Evolutionary conservation across 1,140 invertebrate genomes (phyloP).

Genomic region (Leptestheria dahalacensis): DNA sequence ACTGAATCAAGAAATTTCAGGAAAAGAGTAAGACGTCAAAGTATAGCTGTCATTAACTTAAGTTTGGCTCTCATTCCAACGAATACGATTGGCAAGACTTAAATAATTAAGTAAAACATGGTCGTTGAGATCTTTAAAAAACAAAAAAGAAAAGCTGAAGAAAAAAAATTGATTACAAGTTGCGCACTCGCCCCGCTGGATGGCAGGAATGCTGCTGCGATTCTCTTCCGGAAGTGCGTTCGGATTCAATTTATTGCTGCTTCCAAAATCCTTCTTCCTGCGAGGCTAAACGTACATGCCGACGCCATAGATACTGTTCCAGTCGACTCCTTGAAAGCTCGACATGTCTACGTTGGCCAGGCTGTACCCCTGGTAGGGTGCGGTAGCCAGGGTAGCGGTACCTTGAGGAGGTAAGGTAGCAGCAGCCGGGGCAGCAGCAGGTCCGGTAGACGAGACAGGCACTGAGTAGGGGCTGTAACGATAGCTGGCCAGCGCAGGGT

Average conservation of each 20-base stretch:
- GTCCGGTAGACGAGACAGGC: slow-evolving; percentile 33
- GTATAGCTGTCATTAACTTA: no score
- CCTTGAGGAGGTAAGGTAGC: slow-evolving; percentile 23
- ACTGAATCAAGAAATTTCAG: no score
- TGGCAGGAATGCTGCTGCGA: neutral
- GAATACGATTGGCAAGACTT: no score
- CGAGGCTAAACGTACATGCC: slow-evolving; percentile 55
- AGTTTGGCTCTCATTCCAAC: no score
- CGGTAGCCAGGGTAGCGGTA: slow-evolving; percentile 17
- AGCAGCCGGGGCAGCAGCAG: slow-evolving; percentile 35
- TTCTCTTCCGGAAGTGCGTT: no score
- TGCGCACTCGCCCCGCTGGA: neutral
- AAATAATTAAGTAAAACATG: neutral
- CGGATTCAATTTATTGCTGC: no score
- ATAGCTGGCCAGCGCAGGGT: slow-evolving; percentile 47
- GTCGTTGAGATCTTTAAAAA: neutral
- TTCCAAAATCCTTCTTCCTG: neutral
- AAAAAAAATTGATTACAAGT: no score
- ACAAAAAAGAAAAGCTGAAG: no score
- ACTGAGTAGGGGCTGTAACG: slow-evolving; percentile 54
- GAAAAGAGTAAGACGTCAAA: no score
- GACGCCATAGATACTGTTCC: slow-evolving; percentile 76
- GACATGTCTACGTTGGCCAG: slow-evolving; percentile 78
- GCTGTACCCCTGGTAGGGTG: slow-evolving; percentile 59
- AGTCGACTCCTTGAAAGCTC: slow-evolving; percentile 75